Evolutionary conservation across 1,140 invertebrate species (phyloP).

Genomic region (Amphibalanus amphitrite): DNA sequence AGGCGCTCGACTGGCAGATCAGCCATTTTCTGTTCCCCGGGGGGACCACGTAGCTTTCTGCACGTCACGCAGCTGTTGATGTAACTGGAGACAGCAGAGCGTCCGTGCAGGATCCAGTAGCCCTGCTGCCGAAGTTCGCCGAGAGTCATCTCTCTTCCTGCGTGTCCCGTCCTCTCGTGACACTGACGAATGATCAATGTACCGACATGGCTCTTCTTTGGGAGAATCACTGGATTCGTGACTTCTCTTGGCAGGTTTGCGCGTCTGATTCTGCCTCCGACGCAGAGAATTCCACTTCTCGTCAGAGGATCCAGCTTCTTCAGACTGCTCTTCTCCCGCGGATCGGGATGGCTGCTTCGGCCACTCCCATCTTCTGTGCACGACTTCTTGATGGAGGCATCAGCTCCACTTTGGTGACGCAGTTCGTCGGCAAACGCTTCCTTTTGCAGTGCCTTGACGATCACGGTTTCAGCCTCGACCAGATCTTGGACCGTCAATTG

Average conservation of each 20-base stretch:
- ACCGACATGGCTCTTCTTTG: not conserved
- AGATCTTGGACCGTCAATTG: not conserved
- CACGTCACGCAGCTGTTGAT: not conserved
- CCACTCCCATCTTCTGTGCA: no score
- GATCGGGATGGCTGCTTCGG: no score
- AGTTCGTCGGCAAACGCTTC: not conserved
- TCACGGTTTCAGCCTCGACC: no score
- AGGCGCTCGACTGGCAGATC: conserved; percentile 5
- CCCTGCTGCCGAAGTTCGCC: not conserved
- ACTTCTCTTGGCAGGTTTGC: not conserved
- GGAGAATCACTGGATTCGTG: not conserved
- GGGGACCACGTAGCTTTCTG: not conserved
- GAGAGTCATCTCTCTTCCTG: not conserved
- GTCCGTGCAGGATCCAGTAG: conserved; percentile 3
- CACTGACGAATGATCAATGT: not conserved
- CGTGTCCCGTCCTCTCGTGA: not conserved
- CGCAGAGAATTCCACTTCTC: not conserved
- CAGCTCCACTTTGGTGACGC: not conserved
- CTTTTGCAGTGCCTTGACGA: not conserved
- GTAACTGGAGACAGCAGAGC: not conserved
- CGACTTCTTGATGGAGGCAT: no score
- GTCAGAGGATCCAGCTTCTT: not conserved
- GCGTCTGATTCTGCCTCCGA: not conserved
- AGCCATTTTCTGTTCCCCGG: not conserved
- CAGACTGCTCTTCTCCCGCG: not conserved